Conservation (phyloP, 2,888 invertebrate genomes). For the Athetis lepigone region DNA sequence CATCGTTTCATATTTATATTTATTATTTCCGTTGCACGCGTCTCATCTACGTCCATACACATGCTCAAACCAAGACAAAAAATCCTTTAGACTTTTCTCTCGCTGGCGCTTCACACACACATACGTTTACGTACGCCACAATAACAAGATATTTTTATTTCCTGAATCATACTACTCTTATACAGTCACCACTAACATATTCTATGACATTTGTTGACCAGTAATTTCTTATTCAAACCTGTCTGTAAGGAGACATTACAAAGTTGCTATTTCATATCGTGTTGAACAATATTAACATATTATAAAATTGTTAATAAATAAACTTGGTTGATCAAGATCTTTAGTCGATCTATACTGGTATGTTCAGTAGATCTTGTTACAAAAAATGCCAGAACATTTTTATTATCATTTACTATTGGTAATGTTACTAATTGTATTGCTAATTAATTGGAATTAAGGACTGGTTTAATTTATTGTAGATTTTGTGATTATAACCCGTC, state of each 20-base stretch:
- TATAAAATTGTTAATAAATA: constrained; percentile 22
- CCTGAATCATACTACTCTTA: constrained; percentile 16
- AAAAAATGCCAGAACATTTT: constrained; percentile 17
- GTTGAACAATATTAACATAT: constrained; percentile 14
- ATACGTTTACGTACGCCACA: too few species aligned
- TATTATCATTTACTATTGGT: constrained; percentile 2
- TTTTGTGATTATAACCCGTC: constrained; percentile 15
- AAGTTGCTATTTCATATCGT: constrained; percentile 24
- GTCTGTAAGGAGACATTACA: constrained; percentile 15
- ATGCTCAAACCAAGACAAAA: too few species aligned
- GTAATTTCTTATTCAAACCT: constrained; percentile 48
- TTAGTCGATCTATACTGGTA: constrained; percentile 16
- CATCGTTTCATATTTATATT: too few species aligned
- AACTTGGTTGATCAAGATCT: constrained; percentile 28
- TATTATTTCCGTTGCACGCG: too few species aligned
- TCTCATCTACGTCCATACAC: too few species aligned
- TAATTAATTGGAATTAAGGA: constrained; percentile 23
- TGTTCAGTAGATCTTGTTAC: constrained; percentile 3
- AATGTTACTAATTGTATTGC: constrained; percentile 22
- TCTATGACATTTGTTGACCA: constrained; percentile 29
- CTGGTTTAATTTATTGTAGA: constrained; percentile 14
- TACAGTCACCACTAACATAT: constrained; percentile 14
- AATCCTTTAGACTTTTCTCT: too few species aligned
- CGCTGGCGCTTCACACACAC: too few species aligned
- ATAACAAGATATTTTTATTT: constrained; percentile 30